Base-by-base conservation (phyloP, 2,797 vertebrate genomes). In the Eidolon dupreanum region DNA sequence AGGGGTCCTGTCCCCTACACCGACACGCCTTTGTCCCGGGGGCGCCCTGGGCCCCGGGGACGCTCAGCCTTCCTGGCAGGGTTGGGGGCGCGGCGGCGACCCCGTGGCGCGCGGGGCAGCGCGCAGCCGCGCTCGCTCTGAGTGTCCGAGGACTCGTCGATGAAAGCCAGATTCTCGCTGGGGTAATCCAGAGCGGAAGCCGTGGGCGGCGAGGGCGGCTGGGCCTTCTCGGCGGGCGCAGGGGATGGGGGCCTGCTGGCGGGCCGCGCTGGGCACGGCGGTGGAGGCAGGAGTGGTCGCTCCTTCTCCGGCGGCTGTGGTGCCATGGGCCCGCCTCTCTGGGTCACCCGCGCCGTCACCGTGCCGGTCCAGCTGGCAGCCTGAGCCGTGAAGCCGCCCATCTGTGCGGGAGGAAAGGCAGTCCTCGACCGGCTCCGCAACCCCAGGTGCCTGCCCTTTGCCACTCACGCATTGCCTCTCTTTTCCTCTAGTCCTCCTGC, bases 321-420 rank as follows among this genome's bases (percentile, higher is more conserved):
- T 24, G 46, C 79, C 0, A 84, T 6, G 94, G 97, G 91, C 73
- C 97, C 7, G 43, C 90, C 85, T 94, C 95, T 77, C 83, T 98
- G 98, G 43, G 98, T 98, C 90, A 99, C 99, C 24, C 98, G 96
- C 31, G 98, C 98, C 0, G 98, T 98, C 93, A 98, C 95, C 2
- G 97, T 99, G 97, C 99, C 99, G 0, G 99, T 99, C 99, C 99
- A 99, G 98, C 99, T 99, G 79, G 99, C 99, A 6, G 99, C 99
- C 3, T 99, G 99, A 2, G 99, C 99, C 7, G 99, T 99, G 89
- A 99, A 92, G 95, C 99, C 99, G 93, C 99, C 99, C 99, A 99
- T 99, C 99, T 99, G 98, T n/a, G 8, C 71, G 28, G 55, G 65
- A 83, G 57, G 86, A 96, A 79, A 81, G 59, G 71, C n/a, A 28